Evolutionary conservation across 64 coral and sea anemone genomes (phyloP).

Genomic region (Dendronephthya gigantea): DNA sequence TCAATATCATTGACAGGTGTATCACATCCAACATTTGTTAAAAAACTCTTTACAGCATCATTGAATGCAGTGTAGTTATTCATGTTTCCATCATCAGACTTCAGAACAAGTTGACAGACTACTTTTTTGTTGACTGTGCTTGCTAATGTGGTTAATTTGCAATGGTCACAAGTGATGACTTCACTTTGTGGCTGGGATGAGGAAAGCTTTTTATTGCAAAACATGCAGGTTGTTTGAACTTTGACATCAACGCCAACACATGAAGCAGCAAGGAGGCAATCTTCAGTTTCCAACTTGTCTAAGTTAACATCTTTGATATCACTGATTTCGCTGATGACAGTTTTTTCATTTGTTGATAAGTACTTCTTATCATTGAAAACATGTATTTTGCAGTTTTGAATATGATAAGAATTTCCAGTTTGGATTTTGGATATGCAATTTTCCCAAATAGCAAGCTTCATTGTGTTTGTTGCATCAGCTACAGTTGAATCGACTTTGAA

Average conservation of each 20-base stretch:
- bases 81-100: constrained; percentile 15
- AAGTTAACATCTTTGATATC: background rate
- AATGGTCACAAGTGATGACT: constrained; percentile 12
- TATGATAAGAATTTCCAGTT: too few species aligned
- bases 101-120: too few species aligned
- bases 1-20: constrained; percentile 10
- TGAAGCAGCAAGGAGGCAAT: background rate
- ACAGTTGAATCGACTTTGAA: too few species aligned
- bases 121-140: too few species aligned
- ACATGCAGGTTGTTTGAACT: constrained; percentile 3
- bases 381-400: constrained; percentile 30
- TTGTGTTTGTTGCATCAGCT: too few species aligned
- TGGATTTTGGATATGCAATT: too few species aligned
- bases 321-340: constrained; percentile 15
- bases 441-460: too few species aligned
- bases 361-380: constrained; percentile 14
- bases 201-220: constrained; percentile 31
- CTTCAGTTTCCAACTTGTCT: background rate
- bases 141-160: constrained; percentile 16
- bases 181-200: constrained; percentile 15
- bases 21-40: constrained; percentile 21
- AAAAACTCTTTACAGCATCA: constrained; percentile 22
- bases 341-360: constrained; percentile 14
- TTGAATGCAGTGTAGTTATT: constrained; percentile 27
- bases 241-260: constrained; percentile 24